Evolutionary conservation across 2,888 invertebrate species (phyloP), one percentile per base, ranked within the genome.

Genomic region (Ochropleura plecta): DNA sequence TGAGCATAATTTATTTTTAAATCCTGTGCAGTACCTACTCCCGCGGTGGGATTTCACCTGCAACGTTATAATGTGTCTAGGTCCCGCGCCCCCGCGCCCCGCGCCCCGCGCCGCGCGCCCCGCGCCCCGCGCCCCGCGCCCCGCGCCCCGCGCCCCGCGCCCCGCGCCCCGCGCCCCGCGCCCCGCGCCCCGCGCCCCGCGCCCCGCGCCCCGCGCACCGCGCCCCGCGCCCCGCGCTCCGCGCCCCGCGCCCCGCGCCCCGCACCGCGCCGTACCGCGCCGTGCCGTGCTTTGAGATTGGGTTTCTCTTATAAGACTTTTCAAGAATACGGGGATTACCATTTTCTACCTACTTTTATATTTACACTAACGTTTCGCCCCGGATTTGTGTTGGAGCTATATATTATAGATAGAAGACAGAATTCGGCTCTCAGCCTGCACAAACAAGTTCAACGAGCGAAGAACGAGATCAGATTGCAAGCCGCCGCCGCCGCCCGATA

Each of bases 291-390:
- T 44, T 57, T 46, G 59, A 84, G 79, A 83, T 83, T 84, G 83
- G 79, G 76, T 84, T 84, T 74, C 84, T 72, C 73, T 68, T 78
- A 81, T 76, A 79, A 74, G 73, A 73, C 76, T 82, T 71, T 70
- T 53, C 78, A 30, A 53, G 76, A 75, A 78, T 76, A 72, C 71
- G 63, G 20, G 67, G 82, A 81, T 83, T 81, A 83, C 81, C 71
- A 81, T 83, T 79, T 70, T 60, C 63, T 68, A 74, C 59, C 64
- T 70, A 30, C 53, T 64, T 78, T 70, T 83, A 80, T 73, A 76
- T 84, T 76, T 82, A 57, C 64, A 62, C 69, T 49, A 76, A 60
- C 30, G 57, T 48, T 69, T 64, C 16, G 0, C 9, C 14, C n/a
- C 14, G 20, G 57, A 69, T 71, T 73, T 74, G 63, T 40, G 49